Conservation (phyloP, 2,797 vertebrate species). For the Esox lucius region DNA sequence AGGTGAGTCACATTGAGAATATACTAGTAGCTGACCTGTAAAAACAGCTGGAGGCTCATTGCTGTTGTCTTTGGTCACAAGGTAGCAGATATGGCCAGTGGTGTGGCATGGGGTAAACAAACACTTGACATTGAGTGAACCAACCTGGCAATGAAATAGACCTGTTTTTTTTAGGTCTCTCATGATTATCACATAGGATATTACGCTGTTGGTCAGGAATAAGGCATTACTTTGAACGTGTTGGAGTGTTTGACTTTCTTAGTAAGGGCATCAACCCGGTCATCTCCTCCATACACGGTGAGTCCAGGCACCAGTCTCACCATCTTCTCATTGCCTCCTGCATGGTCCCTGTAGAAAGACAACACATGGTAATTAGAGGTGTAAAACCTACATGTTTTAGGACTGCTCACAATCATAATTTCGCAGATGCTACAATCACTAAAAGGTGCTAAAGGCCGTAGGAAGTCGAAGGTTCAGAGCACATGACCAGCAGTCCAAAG, state of each 20-base stretch:
- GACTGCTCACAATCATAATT: not conserved
- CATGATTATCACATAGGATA: not conserved
- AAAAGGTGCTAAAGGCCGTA: no score
- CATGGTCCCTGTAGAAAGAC: slow-evolving; percentile 88
- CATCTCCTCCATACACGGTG: slow-evolving; percentile 89
- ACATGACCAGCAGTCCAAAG: no score
- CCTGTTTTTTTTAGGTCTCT: not conserved
- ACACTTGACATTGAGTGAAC: slow-evolving; percentile 91
- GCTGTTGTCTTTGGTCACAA: slow-evolving; percentile 87
- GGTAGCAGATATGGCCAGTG: slow-evolving; percentile 96
- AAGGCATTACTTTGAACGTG: slow-evolving; percentile 82
- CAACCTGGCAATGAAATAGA: slow-evolving; percentile 74
- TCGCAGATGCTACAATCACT: not conserved
- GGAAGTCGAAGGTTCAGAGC: no score
- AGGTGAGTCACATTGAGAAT: not conserved
- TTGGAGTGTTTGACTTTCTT: slow-evolving; percentile 88
- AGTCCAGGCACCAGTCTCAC: slow-evolving; percentile 84
- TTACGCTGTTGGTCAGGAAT: not conserved
- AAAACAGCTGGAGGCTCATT: slow-evolving; percentile 90
- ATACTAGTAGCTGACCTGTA: slow-evolving; percentile 78
- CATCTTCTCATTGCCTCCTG: slow-evolving; percentile 94
- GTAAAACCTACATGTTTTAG: not conserved
- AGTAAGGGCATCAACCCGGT: slow-evolving; percentile 87
- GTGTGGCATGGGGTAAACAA: slow-evolving; percentile 96
- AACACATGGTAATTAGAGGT: not conserved